These are phyloP conservation scores for Morbakka virulenta DNA, from an alignment of 30 jellyfish, hydroid and myxozoan genomes.

Conservation along the genomic window DNA sequence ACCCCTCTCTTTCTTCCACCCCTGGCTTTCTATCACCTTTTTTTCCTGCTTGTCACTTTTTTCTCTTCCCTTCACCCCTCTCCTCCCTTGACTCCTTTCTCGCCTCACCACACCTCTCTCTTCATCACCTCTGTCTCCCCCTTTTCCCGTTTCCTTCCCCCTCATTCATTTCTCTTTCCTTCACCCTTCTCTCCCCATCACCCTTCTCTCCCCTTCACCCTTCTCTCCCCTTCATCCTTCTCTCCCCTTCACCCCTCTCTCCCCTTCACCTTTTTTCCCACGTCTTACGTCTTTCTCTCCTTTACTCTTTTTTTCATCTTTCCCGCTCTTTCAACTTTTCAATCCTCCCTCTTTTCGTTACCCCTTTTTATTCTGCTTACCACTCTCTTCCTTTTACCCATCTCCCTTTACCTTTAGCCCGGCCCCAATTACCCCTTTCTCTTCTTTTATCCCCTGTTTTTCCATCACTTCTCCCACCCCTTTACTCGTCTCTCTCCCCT, in stretches of 20 bases:
- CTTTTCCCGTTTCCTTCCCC: neutral
- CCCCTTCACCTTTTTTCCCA: neutral
- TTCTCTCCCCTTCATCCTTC: neutral
- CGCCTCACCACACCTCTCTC: neutral
- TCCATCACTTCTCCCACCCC: too few relatives aligned
- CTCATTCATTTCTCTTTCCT: neutral
- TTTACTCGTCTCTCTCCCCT: too few relatives aligned
- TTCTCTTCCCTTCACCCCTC: neutral
- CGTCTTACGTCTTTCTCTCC: neutral
- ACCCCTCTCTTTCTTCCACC: neutral
- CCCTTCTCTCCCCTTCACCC: neutral
- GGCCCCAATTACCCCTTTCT: too few relatives aligned
- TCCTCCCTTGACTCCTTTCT: neutral
- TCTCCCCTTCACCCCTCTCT: neutral
- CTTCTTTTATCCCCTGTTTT: too few relatives aligned
- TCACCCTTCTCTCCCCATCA: neutral
- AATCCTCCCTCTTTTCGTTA: too few relatives aligned
- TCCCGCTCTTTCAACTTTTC: too few relatives aligned
- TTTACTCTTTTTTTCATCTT: neutral
- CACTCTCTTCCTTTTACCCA: too few relatives aligned
- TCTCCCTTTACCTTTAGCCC: too few relatives aligned
- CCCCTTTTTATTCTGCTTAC: too few relatives aligned
- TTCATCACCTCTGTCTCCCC: neutral
- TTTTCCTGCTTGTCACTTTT: neutral
- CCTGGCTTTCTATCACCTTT: neutral